Percentiles rank a stretch among this genome's conserved stretches.
phyloP scores from a whole-genome alignment of 2,113 vertebrate genomes.

The Rhegmatorhina hoffmannsi region DNA sequence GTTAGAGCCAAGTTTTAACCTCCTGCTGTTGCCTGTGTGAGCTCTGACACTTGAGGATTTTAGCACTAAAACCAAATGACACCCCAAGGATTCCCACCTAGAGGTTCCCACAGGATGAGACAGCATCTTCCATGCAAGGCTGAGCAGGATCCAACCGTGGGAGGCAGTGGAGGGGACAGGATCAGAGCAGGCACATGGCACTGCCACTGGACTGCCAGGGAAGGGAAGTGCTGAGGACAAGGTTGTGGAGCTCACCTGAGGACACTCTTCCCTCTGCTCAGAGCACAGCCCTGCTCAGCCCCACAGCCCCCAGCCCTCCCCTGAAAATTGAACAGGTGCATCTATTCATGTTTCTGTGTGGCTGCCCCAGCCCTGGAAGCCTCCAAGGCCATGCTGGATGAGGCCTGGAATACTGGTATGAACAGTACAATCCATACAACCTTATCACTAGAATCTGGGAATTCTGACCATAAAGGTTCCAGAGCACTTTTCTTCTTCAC shows the following conservation, averaged over 20 bases:
- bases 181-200: constrained; percentile 42
- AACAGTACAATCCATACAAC: not conserved
- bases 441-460: not conserved
- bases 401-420: not conserved
- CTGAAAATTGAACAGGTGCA: not conserved
- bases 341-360: not conserved
- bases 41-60: not conserved
- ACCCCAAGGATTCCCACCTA: constrained; percentile 59
- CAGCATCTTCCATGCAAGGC: constrained; percentile 63
- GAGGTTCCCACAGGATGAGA: constrained; percentile 51
- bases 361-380: not conserved
- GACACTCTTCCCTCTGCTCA: not conserved
- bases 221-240: not conserved
- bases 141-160: constrained; percentile 72
- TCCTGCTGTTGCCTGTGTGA: not conserved
- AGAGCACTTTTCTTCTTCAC: not conserved
- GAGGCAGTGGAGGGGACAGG: constrained; percentile 69
- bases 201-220: constrained; percentile 18
- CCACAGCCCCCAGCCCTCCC: not conserved
- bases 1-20: not conserved
- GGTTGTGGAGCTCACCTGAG: not conserved
- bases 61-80: constrained; percentile 26
- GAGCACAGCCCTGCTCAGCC: not conserved
- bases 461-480: not conserved
- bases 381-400: not conserved